These are phyloP conservation scores for Cygnus buccinator DNA, from an alignment of 2,113 vertebrate species.

Conservation along the genomic window DNA sequence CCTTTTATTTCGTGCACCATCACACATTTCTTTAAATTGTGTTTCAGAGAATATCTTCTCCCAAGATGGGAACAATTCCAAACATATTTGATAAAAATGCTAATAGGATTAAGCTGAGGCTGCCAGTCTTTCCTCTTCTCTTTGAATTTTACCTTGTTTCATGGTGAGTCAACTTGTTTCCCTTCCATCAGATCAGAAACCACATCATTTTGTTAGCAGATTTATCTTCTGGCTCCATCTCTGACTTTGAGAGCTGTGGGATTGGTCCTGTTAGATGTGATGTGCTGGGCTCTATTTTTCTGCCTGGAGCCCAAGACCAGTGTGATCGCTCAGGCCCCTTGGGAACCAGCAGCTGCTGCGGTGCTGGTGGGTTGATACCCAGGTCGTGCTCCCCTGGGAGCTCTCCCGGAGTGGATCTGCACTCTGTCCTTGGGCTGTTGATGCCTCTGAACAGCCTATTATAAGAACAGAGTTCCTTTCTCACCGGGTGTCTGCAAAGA, in stretches of 20 bases:
- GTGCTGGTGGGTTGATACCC: neutral
- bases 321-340: neutral
- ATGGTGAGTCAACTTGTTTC: neutral
- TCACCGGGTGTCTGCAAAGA: neutral
- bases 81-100: neutral
- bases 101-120: neutral
- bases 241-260: neutral
- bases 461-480: neutral
- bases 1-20: neutral
- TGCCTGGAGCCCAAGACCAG: neutral
- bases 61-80: neutral
- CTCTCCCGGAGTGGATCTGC: rapidly evolving
- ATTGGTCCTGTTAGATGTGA: neutral
- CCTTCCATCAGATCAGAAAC: neutral
- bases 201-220: neutral
- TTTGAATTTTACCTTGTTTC: neutral
- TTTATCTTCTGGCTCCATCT: neutral
- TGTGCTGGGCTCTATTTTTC: neutral
- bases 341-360: rapidly evolving
- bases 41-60: neutral
- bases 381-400: neutral
- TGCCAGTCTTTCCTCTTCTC: neutral
- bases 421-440: neutral
- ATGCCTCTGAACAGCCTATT: neutral
- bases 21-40: neutral